Conservation (phyloP, 2,888 invertebrate species). For the Morpho deidamia region DNA sequence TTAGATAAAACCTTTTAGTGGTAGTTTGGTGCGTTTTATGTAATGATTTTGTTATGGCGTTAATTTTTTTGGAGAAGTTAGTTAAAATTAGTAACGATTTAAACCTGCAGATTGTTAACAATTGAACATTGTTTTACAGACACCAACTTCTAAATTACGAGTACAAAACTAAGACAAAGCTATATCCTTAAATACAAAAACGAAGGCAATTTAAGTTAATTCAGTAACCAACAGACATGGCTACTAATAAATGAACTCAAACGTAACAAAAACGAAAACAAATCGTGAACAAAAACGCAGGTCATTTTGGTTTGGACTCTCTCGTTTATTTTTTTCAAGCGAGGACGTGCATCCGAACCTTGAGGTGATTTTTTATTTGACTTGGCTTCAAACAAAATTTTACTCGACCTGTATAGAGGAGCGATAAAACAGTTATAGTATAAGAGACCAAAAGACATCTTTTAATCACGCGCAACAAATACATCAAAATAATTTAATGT, state of each 20-base stretch:
- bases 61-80: too few species aligned
- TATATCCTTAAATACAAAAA: conserved; percentile 53
- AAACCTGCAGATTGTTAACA: too few species aligned
- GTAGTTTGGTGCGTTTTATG: background rate
- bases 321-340: conserved; percentile 73
- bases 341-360: conserved; percentile 76
- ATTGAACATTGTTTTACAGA: background rate
- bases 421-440: background rate
- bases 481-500: too few species aligned
- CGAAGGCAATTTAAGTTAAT: conserved; percentile 72
- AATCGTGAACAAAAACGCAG: conserved; percentile 75
- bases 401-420: conserved; percentile 62
- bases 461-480: too few species aligned
- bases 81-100: too few species aligned
- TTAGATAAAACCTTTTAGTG: background rate
- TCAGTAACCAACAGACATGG: conserved; percentile 74
- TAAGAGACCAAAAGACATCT: background rate
- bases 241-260: conserved; percentile 78
- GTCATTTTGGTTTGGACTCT: conserved; percentile 73
- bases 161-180: conserved; percentile 49
- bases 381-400: conserved; percentile 50
- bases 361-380: conserved; percentile 55
- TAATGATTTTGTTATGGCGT: too few species aligned
- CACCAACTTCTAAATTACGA: conserved; percentile 41
- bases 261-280: conserved; percentile 76